phyloP scores from a whole-genome alignment of 1,140 invertebrate species.

The Neuroterus valhalla region DNA sequence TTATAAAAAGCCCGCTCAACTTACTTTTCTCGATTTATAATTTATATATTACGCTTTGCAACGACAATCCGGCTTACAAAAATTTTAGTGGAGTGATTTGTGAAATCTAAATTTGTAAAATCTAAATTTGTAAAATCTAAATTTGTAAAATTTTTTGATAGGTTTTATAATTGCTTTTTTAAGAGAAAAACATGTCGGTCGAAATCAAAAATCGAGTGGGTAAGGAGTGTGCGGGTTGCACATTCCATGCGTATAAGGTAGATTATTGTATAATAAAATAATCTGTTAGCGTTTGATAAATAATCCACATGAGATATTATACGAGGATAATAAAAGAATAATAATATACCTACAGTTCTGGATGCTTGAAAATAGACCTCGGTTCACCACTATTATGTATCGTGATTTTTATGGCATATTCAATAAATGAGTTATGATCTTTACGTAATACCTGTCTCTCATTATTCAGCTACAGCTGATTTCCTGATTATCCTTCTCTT shows the following conservation, averaged over 20 bases:
- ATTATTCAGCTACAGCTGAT: neutral
- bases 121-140: neutral
- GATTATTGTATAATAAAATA: slow-evolving; percentile 48
- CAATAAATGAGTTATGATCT: slow-evolving; percentile 68
- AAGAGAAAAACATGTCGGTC: neutral
- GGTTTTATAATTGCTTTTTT: neutral
- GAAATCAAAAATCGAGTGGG: neutral
- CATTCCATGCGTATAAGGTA: slow-evolving; percentile 63
- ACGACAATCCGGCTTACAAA: too few relatives aligned
- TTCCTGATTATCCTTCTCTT: slow-evolving; percentile 9
- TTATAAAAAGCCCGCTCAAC: neutral
- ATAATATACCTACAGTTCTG: slow-evolving; percentile 56
- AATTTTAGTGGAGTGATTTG: too few relatives aligned
- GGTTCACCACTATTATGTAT: slow-evolving; percentile 65
- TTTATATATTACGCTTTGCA: neutral
- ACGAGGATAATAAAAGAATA: slow-evolving; percentile 46
- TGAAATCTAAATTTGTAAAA: neutral
- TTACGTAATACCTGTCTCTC: slow-evolving; percentile 11
- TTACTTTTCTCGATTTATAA: slow-evolving; percentile 3
- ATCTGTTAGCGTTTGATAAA: slow-evolving; percentile 66
- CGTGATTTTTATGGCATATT: slow-evolving; percentile 70
- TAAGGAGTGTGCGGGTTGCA: slow-evolving; percentile 37
- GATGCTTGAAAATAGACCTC: slow-evolving; percentile 57
- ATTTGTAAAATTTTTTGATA: neutral
- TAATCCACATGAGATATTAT: slow-evolving; percentile 49